Evolutionary conservation across 2,888 invertebrate species (phyloP), one percentile per base, ranked within the genome.

Genomic region (Glaucopsyche alexis): DNA sequence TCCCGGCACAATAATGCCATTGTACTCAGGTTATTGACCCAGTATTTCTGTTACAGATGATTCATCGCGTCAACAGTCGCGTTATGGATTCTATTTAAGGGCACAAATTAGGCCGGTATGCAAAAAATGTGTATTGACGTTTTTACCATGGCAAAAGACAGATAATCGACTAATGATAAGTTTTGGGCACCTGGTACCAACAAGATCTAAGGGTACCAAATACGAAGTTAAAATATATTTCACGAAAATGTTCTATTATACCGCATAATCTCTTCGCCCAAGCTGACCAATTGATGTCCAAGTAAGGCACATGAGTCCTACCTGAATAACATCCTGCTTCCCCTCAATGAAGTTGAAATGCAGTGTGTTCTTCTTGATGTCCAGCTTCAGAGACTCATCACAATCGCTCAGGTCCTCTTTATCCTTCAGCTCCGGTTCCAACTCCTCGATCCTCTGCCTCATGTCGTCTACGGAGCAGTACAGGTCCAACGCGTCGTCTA

Each of bases 381-480:
- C 90, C 74, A 90, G 78, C 73, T 87, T 86, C 70, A 87, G 79
- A 72, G 82, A 83, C 16, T 88, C 88, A 49, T 82, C 82, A 74
- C 82, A 83, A 73, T 82, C 86, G 50, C 82, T 83, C 76, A 87
- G 86, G 50, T 82, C 80, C 50, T 85, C 84, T 74, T 84, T 85
- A 74, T 85, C 86, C 76, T 87, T 84, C 14, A 91, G 87, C 72
- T 91, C 91, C 0, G 93, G 91, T 76, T 91, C 90, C 78, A 93
- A 77, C 1, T 84, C 90, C 60, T 88, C 89, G 76, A 94, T 94
- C 78, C 94, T 89, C 78, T 94, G 94, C 72, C 94, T 85, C 50
- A 95, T 83, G 81, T 95, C 95, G 80, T 95, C 95, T 66, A 95
- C 95, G 0, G 95, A 94, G 85, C 95, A 95, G 84, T 95, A 95